Percentiles rank a stretch among this genome's conserved stretches.
Conservation (phyloP, 2,113 vertebrate genomes). For the Alligator sinensis region DNA sequence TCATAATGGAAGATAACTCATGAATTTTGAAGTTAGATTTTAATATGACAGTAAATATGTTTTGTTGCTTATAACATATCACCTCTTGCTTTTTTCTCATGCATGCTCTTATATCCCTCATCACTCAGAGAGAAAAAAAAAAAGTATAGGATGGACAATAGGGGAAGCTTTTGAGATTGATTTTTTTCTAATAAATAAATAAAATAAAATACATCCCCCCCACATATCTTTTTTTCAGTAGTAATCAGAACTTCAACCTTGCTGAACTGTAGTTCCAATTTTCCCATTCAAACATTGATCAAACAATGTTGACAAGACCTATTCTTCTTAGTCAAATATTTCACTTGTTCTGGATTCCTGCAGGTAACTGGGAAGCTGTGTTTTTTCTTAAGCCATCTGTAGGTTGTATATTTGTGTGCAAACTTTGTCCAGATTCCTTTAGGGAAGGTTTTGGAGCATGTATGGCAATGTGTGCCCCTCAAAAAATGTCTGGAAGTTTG, state of each 20-base stretch:
- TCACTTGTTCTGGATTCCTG: not conserved
- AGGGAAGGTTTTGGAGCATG: not conserved
- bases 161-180: not conserved
- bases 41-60: slow-evolving; percentile 1
- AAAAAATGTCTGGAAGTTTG: not conserved
- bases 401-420: not conserved
- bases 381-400: not conserved
- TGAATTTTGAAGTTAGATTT: not conserved
- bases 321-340: not conserved
- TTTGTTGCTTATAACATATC: not conserved
- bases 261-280: slow-evolving; percentile 4
- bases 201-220: not conserved
- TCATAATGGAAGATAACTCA: not conserved
- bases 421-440: not conserved
- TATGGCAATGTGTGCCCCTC: not conserved
- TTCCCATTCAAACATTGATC: not conserved
- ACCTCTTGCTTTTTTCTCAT: not conserved
- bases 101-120: not conserved
- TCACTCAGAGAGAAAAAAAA: not conserved
- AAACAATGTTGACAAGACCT: not conserved
- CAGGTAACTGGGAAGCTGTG: not conserved
- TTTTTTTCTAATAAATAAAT: not conserved
- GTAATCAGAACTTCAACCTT: not conserved
- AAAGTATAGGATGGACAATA: not conserved
- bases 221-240: not conserved